These are phyloP conservation scores for Nephotettix cincticeps DNA, from an alignment of 1,140 invertebrate species.

Conservation along the genomic window DNA sequence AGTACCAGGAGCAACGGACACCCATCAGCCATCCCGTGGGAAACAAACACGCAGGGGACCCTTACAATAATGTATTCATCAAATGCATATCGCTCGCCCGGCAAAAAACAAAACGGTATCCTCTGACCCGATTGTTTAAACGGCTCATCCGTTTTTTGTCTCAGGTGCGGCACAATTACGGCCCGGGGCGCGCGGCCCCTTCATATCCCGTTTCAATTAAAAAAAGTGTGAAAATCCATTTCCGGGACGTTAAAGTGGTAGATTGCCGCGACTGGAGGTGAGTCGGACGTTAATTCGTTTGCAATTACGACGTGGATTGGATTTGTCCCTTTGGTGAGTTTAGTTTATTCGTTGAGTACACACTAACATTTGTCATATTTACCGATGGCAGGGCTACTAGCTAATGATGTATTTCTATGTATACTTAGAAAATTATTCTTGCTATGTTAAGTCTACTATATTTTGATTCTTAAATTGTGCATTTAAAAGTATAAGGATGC, in stretches of 20 bases:
- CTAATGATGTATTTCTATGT: too few relatives aligned
- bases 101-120: constrained; percentile 21
- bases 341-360: too few relatives aligned
- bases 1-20: not conserved
- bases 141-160: constrained; percentile 17
- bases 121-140: constrained; percentile 13
- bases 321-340: too few relatives aligned
- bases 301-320: too few relatives aligned
- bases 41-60: not conserved
- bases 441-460: too few relatives aligned
- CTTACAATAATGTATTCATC: constrained; percentile 17
- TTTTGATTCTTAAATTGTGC: too few relatives aligned
- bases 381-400: too few relatives aligned
- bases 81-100: constrained; percentile 2
- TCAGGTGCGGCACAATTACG: constrained; percentile 8
- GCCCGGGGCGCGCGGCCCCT: not conserved
- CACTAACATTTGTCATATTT: too few relatives aligned
- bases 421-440: too few relatives aligned
- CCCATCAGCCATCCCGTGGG: constrained; percentile 2
- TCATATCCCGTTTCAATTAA: constrained; percentile 11
- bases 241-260: not conserved
- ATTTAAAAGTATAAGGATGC: too few relatives aligned
- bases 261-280: constrained; percentile 16
- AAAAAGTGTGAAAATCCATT: constrained; percentile 21
- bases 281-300: too few relatives aligned